Percentiles rank a stretch among this genome's conserved stretches.
These are phyloP conservation scores for Watersipora subatra DNA, from an alignment of 1,140 invertebrate species.

Conservation along the genomic window DNA sequence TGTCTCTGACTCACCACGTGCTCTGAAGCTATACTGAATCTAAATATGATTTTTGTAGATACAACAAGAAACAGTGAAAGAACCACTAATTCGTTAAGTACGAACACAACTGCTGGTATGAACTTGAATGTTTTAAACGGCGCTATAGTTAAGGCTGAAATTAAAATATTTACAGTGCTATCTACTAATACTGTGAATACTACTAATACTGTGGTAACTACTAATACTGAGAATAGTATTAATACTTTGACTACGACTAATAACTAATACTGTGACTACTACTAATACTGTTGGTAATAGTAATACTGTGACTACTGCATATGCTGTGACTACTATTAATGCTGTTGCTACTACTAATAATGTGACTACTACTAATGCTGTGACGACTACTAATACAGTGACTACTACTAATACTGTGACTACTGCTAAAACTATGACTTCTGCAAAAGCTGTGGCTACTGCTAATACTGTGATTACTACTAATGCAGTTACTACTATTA, in stretches of 20 bases:
- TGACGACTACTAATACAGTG: neutral
- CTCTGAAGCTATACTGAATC: no score
- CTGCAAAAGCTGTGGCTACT: neutral
- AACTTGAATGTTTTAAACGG: no score
- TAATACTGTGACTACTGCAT: neutral
- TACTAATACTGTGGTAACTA: neutral
- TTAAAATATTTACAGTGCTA: no score
- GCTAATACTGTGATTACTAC: neutral
- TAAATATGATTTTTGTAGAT: no score
- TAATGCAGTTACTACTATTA: neutral
- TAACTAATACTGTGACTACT: slow-evolving; percentile 4
- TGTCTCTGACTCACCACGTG: no score
- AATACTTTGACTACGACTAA: slow-evolving; percentile 4
- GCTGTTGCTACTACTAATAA: neutral
- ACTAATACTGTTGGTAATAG: slow-evolving; percentile 2
- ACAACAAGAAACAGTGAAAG: no score
- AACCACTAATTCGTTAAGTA: no score
- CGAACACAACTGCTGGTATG: no score
- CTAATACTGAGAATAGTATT: slow-evolving; percentile 1
- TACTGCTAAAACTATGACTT: neutral
- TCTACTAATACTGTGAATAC: slow-evolving; percentile 3
- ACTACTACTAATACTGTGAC: neutral
- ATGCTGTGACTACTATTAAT: neutral
- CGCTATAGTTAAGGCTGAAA: no score
- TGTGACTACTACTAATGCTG: neutral